phyloP scores from a whole-genome alignment of 2,113 vertebrate species.

The Forbesichthys papilliferus region DNA sequence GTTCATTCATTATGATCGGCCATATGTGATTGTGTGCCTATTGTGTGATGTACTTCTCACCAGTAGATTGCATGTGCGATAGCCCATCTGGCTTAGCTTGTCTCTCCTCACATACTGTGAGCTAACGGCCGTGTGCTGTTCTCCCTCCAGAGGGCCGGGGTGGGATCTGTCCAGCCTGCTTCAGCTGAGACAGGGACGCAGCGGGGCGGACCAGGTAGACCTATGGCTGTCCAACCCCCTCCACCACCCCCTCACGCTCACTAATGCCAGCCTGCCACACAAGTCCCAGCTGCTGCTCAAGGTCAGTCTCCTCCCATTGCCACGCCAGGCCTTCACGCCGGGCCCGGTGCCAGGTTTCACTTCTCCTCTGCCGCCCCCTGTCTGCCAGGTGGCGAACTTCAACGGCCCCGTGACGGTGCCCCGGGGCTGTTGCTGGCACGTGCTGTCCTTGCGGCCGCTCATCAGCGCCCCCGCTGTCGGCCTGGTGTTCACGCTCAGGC shows the following conservation, averaged over 20 bases:
- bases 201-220: constrained; percentile 80
- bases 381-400: constrained; percentile 86
- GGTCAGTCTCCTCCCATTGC: constrained; percentile 62
- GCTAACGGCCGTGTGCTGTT: not conserved
- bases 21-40: too few relatives aligned
- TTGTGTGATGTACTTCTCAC: too few relatives aligned
- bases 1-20: too few relatives aligned
- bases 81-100: too few relatives aligned
- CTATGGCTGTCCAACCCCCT: constrained; percentile 88
- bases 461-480: constrained; percentile 77
- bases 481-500: constrained; percentile 80
- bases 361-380: constrained; percentile 39
- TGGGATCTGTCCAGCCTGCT: constrained; percentile 78
- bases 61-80: too few relatives aligned
- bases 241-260: constrained; percentile 76
- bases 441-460: constrained; percentile 85
- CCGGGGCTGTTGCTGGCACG: constrained; percentile 85
- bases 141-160: constrained; percentile 71
- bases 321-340: not conserved
- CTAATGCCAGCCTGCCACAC: constrained; percentile 79
- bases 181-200: constrained; percentile 80
- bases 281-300: constrained; percentile 80
- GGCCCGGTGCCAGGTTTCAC: not conserved
- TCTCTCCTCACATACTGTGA: too few relatives aligned
- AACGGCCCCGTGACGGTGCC: constrained; percentile 80